Evolutionary conservation across 2,113 vertebrate species (phyloP).

Genomic region (Thamnaconus septentrionalis): DNA sequence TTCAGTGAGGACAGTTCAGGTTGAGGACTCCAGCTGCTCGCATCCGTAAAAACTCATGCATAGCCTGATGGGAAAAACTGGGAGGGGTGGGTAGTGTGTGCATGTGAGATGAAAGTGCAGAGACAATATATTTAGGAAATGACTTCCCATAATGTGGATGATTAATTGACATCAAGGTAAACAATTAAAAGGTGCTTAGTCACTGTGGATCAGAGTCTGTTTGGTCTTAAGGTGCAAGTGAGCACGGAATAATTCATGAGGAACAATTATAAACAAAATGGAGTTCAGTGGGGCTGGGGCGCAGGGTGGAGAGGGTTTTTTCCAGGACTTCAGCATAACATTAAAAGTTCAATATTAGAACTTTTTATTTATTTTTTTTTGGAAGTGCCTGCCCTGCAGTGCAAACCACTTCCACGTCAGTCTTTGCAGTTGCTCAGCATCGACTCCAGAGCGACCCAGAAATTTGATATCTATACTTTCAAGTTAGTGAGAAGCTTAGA

Average conservation of each 20-base stretch:
- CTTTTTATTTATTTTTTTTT: too few relatives aligned
- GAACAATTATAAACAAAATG: slow-evolving; percentile 57
- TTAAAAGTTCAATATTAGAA: too few relatives aligned
- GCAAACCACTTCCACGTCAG: too few relatives aligned
- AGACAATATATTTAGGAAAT: slow-evolving; percentile 60
- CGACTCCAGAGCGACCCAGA: too few relatives aligned
- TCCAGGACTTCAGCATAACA: too few relatives aligned
- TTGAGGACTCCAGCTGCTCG: slow-evolving; percentile 20
- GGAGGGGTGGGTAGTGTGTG: not conserved
- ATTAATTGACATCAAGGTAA: slow-evolving; percentile 67
- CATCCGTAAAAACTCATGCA: slow-evolving; percentile 18
- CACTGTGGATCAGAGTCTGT: slow-evolving; percentile 58
- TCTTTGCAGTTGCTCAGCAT: too few relatives aligned
- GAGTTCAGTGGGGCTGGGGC: too few relatives aligned
- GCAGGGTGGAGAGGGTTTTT: too few relatives aligned
- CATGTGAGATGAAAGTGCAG: slow-evolving; percentile 23
- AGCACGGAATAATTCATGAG: slow-evolving; percentile 61
- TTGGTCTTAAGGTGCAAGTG: slow-evolving; percentile 51
- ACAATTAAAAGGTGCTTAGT: slow-evolving; percentile 61
- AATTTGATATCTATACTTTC: too few relatives aligned
- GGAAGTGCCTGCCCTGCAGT: too few relatives aligned
- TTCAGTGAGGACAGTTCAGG: slow-evolving; percentile 35
- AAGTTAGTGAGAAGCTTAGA: too few relatives aligned
- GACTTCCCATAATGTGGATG: slow-evolving; percentile 56
- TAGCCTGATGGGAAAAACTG: slow-evolving; percentile 11